These are phyloP conservation scores for Phyllotreta cruciferae DNA, from an alignment of 2,888 invertebrate species.

Conservation along the genomic window DNA sequence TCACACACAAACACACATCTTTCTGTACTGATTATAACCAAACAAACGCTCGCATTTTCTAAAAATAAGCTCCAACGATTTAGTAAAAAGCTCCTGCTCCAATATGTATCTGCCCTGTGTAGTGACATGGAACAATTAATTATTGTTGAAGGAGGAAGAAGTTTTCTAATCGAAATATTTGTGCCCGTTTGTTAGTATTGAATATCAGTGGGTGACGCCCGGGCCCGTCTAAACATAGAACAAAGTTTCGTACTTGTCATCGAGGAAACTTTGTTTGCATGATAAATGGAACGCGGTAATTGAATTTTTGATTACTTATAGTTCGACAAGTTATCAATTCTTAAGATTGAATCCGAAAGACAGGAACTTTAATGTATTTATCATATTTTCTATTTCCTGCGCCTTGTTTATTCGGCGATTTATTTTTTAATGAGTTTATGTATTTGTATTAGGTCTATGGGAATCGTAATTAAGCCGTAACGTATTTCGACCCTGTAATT, in stretches of 20 bases:
- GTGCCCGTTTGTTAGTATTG: slow-evolving; percentile 40
- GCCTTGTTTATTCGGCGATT: slow-evolving; percentile 7
- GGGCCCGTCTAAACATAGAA: slow-evolving; percentile 37
- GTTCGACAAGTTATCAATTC: slow-evolving; percentile 42
- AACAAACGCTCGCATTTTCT: slow-evolving; percentile 1
- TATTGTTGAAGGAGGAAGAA: slow-evolving; percentile 39
- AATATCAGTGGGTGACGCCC: slow-evolving; percentile 38
- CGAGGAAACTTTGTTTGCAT: slow-evolving; percentile 44
- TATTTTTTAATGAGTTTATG: slow-evolving; percentile 13
- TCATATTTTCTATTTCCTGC: slow-evolving; percentile 28
- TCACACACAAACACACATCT: too few relatives aligned
- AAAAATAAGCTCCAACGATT: slow-evolving; percentile 23
- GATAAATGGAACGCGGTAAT: slow-evolving; percentile 47
- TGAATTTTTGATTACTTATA: slow-evolving; percentile 44
- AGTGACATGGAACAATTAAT: slow-evolving; percentile 42
- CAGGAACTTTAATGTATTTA: slow-evolving; percentile 26
- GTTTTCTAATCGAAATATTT: slow-evolving; percentile 40
- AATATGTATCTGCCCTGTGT: slow-evolving; percentile 27
- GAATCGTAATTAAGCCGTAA: slow-evolving; percentile 7
- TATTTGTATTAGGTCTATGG: slow-evolving; percentile 5
- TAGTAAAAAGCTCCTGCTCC: slow-evolving; percentile 4
- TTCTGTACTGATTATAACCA: too few relatives aligned
- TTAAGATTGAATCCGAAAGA: slow-evolving; percentile 29
- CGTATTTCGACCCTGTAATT: slow-evolving; percentile 1
- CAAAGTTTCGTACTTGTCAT: slow-evolving; percentile 45